Evolutionary conservation across 2,888 invertebrate genomes (phyloP).

Genomic region (Andrena camellia): DNA sequence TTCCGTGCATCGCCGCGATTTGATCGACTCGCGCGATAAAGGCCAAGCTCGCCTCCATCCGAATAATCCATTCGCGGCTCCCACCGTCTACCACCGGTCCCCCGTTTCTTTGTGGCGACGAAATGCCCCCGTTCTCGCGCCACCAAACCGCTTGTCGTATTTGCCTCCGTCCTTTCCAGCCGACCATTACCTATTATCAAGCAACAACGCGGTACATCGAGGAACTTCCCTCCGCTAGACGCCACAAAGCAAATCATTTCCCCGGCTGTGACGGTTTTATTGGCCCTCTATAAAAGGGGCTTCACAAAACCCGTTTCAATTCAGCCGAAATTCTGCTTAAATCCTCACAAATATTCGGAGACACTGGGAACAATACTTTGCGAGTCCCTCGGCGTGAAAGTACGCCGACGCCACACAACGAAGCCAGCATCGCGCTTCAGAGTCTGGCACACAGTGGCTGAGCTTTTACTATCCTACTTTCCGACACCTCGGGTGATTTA

Average conservation of each 20-base stretch:
- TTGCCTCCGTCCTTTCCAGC: neutral
- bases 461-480: neutral
- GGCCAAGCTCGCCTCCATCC: conserved; percentile 20
- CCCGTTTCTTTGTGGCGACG: neutral
- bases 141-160: neutral
- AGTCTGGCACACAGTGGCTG: neutral
- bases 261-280: neutral
- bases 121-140: neutral
- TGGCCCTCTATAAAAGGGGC: too few species aligned
- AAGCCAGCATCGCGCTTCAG: too few species aligned
- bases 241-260: neutral
- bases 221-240: neutral
- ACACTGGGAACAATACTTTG: too few species aligned
- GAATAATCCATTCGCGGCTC: conserved; percentile 34
- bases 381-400: too few species aligned
- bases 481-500: conserved; percentile 35
- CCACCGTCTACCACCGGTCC: neutral
- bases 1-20: conserved; percentile 45
- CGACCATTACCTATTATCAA: neutral
- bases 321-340: too few species aligned
- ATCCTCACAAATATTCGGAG: too few species aligned
- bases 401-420: too few species aligned
- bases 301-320: too few species aligned
- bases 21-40: conserved; percentile 43
- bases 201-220: neutral